Evolutionary conservation across 2,888 invertebrate species (phyloP).

Genomic region (Epinotia ramella): DNA sequence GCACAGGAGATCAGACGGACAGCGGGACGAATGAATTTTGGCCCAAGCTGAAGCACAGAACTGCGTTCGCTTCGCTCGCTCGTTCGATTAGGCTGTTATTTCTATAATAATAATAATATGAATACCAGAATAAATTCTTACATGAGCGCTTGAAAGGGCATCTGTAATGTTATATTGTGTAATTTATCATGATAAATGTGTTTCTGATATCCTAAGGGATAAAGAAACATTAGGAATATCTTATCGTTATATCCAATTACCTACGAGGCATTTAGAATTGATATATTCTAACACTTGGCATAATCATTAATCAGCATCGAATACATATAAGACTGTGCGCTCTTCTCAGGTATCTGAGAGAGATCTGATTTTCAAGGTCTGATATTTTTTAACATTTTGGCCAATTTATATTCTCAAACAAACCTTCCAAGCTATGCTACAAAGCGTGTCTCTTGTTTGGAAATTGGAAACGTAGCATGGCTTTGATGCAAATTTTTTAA

Average conservation of each 20-base stretch:
- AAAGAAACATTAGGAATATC: slow-evolving; percentile 9
- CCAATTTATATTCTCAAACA: no score
- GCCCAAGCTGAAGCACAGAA: no score
- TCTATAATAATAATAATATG: not conserved
- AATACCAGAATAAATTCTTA: not conserved
- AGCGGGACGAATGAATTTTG: no score
- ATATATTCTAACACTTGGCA: not conserved
- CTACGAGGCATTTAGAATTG: not conserved
- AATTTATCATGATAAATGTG: slow-evolving; percentile 8
- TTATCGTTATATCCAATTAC: slow-evolving; percentile 2
- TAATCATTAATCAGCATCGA: not conserved
- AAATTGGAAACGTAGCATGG: no score
- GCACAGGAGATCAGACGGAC: no score
- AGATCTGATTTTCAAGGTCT: not conserved
- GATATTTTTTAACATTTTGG: not conserved
- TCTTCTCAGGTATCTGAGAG: not conserved
- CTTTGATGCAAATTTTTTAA: no score
- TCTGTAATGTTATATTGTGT: not conserved
- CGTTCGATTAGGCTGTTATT: not conserved
- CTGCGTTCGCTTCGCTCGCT: no score
- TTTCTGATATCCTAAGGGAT: slow-evolving; percentile 10
- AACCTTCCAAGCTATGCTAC: no score
- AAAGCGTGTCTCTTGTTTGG: no score
- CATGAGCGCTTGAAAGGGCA: not conserved
- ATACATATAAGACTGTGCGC: not conserved